Percentiles rank a stretch among this genome's conserved stretches.
These are phyloP conservation scores for Solenopsis fugax DNA, from an alignment of 1,140 invertebrate species.

Conservation along the genomic window DNA sequence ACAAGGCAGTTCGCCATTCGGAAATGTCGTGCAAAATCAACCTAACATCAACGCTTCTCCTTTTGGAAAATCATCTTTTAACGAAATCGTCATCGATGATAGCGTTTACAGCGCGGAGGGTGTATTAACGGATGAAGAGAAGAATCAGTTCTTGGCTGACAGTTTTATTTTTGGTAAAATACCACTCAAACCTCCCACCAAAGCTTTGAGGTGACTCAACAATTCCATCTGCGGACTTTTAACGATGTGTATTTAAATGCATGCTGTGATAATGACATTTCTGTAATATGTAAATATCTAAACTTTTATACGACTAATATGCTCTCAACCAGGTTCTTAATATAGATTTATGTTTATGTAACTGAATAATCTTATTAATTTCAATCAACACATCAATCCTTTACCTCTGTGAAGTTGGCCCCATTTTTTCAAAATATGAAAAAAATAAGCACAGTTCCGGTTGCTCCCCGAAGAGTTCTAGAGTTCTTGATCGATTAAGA, in stretches of 20 bases:
- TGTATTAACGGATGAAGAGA: conserved; percentile 82
- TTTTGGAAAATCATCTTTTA: conserved; percentile 73
- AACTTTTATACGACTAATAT: conserved; percentile 3
- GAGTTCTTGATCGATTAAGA: too few species aligned
- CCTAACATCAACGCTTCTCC: conserved; percentile 55
- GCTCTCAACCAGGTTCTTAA: not conserved
- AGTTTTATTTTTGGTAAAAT: conserved; percentile 81
- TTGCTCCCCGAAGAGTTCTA: too few species aligned
- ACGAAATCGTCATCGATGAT: conserved; percentile 76
- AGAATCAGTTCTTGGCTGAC: conserved; percentile 76
- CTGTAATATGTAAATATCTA: conserved; percentile 28
- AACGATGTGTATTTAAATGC: conserved; percentile 34
- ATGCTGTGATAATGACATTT: conserved; percentile 68
- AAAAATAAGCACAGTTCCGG: too few species aligned
- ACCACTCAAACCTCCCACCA: conserved; percentile 82
- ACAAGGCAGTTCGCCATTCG: conserved; percentile 69
- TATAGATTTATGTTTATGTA: not conserved
- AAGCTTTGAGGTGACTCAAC: conserved; percentile 80
- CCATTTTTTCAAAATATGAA: too few species aligned
- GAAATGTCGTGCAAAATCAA: conserved; percentile 65
- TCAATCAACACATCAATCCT: too few species aligned
- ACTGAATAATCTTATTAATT: not conserved
- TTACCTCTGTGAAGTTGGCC: too few species aligned
- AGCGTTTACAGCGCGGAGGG: conserved; percentile 77
- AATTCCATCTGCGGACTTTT: conserved; percentile 14